Evolutionary conservation across 2,888 invertebrate species (phyloP), one percentile per base, ranked within the genome.

Genomic region (Meteorus colon): DNA sequence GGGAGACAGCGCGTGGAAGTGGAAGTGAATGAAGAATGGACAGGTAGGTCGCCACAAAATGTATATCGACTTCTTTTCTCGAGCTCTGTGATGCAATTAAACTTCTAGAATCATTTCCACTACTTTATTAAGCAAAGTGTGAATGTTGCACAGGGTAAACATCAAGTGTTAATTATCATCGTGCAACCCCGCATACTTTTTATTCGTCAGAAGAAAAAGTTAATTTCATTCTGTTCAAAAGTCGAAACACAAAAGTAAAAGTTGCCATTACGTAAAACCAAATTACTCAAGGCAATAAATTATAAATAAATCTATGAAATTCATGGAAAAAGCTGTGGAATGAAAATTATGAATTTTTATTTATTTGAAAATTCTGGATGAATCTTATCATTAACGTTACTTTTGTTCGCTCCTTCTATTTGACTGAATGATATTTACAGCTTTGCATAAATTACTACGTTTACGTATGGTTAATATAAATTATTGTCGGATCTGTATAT

Each of bases 101-200:
- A 86, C 86, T 82, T 80, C 10, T 84, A 86, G 86, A 87, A 87
- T 87, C 86, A 87, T 87, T 86, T 55, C 10, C 82, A 80, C 80
- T 79, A 83, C 83, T 84, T 84, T 82, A 86, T 84, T 84, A 82
- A 83, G 82, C 82, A 77, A 75, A 80, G 84, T 81, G 85, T 82
- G 83, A 87, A 87, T 83, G 82, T 86, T 85, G 84, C 4, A 41
- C 48, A 74, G 70, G 63, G 73, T 83, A 85, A 85, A 86, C 19
- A 55, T 85, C 84, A 77, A 65, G 81, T 86, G 83, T 55, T 55
- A 86, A 85, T 85, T 84, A 85, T 83, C 81, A 62, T 29, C n/a
- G 24, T 24, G 24, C 55, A 19, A 48, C 48, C 48, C 48, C 48
- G 16, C 16, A n/a, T n/a, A 48, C 48, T 48, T n/a, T 48, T 48